A percentile compares a stretch with the other conserved stretches of the same genome.
These are phyloP conservation scores for Ambastaia sidthimunki DNA, from an alignment of 2,797 vertebrate species.

Conservation along the genomic window DNA sequence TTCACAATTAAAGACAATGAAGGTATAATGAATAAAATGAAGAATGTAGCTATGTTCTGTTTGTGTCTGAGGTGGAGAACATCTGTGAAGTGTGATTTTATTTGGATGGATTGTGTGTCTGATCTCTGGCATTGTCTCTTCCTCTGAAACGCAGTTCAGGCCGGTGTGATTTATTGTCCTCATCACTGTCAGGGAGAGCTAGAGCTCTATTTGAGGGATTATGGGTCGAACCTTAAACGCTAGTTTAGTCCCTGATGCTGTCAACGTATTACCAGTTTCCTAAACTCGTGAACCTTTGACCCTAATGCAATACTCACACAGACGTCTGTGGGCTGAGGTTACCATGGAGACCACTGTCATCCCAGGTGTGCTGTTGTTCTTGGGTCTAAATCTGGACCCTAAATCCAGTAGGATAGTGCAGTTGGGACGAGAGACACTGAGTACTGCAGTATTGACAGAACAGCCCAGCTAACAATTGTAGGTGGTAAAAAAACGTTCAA, in stretches of 20 bases:
- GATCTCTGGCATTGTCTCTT: not conserved
- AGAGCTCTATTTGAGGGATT: constrained; percentile 28
- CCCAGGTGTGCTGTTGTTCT: constrained; percentile 24
- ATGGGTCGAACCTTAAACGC: constrained; percentile 32
- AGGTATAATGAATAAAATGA: constrained; percentile 89
- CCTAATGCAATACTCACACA: constrained; percentile 38
- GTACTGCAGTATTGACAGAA: not conserved
- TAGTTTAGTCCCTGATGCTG: constrained; percentile 58
- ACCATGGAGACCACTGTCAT: no score
- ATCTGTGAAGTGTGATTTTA: not conserved
- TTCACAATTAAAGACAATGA: constrained; percentile 97
- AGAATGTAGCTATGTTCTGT: not conserved
- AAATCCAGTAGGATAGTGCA: no score
- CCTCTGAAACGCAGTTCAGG: constrained; percentile 9
- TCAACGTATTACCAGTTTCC: constrained; percentile 64
- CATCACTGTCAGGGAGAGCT: not conserved
- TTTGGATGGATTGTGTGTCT: not conserved
- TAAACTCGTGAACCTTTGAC: constrained; percentile 40
- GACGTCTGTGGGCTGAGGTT: no score
- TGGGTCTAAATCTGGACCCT: constrained; percentile 7
- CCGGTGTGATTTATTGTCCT: constrained; percentile 6
- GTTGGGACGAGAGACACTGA: not conserved
- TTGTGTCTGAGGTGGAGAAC: not conserved
- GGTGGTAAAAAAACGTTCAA: no score
- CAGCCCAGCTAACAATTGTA: not conserved